Evolutionary conservation across 2,888 invertebrate genomes (phyloP).

Genomic region (Neoascia interrupta): DNA sequence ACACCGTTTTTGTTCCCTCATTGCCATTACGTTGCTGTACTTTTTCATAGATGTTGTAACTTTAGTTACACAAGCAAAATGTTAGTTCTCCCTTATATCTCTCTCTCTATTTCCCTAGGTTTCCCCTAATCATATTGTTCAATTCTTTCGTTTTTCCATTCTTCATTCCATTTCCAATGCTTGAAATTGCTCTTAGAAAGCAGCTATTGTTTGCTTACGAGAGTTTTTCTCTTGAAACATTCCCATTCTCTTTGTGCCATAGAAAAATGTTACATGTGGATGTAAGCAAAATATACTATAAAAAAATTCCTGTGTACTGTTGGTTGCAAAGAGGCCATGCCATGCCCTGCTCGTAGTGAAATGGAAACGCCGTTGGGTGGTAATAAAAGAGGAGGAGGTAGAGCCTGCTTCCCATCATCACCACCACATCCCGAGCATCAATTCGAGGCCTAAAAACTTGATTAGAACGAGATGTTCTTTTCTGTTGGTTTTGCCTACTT

Average conservation of each 20-base stretch:
- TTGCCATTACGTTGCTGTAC: conserved; percentile 29
- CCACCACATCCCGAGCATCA: not conserved
- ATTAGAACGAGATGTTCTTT: conserved; percentile 36
- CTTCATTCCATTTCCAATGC: conserved; percentile 8
- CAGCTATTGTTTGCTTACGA: conserved; percentile 10
- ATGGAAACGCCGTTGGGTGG: too few relatives aligned
- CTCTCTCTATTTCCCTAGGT: too few relatives aligned
- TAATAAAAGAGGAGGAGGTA: not conserved
- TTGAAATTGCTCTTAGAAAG: conserved; percentile 20
- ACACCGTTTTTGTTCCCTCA: conserved; percentile 61
- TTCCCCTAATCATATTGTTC: too few relatives aligned
- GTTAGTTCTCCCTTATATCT: too few relatives aligned
- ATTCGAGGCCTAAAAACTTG: conserved; percentile 20
- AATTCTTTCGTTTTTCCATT: not conserved
- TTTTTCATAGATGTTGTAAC: conserved; percentile 41
- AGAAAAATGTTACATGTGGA: conserved; percentile 39
- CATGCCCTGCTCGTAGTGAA: too few relatives aligned
- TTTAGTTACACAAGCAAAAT: conserved; percentile 42
- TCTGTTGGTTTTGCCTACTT: not conserved
- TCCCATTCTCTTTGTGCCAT: conserved; percentile 10
- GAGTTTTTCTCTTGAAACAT: conserved; percentile 21
- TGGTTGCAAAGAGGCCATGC: conserved; percentile 47
- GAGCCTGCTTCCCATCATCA: conserved; percentile 12
- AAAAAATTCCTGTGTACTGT: too few relatives aligned
- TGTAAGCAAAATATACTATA: not conserved